Evolutionary conservation across 2,113 vertebrate species (phyloP), one percentile per base, ranked within the genome.

Genomic region (Colius striatus): DNA sequence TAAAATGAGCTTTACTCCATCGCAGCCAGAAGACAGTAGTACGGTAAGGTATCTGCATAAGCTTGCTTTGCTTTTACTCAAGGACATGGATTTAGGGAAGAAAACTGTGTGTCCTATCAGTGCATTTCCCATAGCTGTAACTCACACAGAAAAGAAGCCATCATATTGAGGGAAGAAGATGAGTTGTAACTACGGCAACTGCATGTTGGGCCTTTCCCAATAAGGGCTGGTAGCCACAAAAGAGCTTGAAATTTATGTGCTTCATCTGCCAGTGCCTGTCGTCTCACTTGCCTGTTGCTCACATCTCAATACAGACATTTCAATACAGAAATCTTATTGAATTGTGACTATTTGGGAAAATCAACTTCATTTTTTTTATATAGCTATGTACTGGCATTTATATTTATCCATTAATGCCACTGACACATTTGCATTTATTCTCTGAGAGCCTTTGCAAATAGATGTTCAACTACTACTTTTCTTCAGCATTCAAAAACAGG

Each of bases 401-500:
- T 38, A 27, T 67, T 41, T 34, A 11, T 21, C 47, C 21, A 17
- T 57, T 55, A 66, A 50, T 23, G 38, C 36, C 27, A 7, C 53
- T 55, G 34, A 14, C 22, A 2, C 25, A 25, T n/a, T 47, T 93
- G 73, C 30, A 4, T n/a, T 30, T 67, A 23, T 51, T 54, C 36
- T 47, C 47, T 25, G 68, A 70, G 43, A 78, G 47, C 32, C 10
- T 47, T 61, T 58, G 57, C 25, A 77, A 68, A 55, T 10, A 62
- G 27, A 5, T 4, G 11, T 45, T 70, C 41, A 23, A 0, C 3
- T 23, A 2, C 8, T 50, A 3, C 27, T 30, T 54, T 50, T 54
- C 55, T 32, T 78, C 55, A 27, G 26, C 61, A 41, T 26, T 76
- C 57, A 36, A 71, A 54, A 71, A n/a, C 1, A 18, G 23, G 16